A percentile compares a stretch with the other conserved stretches of the same genome.
Conservation (phyloP, 2,113 vertebrate species). For the Cnemophilus loriae region DNA sequence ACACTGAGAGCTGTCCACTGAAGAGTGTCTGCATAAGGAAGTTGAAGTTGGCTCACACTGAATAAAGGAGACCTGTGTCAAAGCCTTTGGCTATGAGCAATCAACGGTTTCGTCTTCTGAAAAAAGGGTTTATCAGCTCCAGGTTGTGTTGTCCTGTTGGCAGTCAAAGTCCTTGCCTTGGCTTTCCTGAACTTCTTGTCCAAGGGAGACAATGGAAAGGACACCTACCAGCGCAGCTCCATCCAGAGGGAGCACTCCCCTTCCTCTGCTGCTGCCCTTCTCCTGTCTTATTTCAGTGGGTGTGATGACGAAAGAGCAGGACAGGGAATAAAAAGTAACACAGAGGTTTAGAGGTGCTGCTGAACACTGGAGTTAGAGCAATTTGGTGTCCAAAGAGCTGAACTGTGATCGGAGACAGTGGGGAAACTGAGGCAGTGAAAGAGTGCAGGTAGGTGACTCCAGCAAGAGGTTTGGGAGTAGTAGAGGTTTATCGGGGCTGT, state of each 20-base stretch:
- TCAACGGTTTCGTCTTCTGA: neutral
- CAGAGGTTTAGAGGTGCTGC: neutral
- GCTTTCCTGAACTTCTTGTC: neutral
- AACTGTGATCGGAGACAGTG: neutral
- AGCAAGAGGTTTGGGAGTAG: neutral
- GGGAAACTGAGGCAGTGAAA: neutral
- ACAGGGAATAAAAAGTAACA: neutral
- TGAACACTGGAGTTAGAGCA: neutral
- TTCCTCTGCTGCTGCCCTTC: neutral
- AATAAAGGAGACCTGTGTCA: neutral
- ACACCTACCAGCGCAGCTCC: neutral
- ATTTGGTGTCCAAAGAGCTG: neutral
- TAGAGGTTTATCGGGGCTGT: accelerated
- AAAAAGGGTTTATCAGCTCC: neutral
- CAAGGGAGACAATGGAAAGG: accelerated
- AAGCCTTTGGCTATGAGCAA: neutral
- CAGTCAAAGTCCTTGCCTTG: neutral
- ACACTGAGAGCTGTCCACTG: neutral
- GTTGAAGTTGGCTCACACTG: neutral
- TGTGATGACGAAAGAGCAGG: neutral
- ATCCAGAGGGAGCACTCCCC: neutral
- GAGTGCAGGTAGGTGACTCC: neutral
- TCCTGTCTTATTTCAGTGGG: neutral
- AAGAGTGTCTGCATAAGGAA: neutral
- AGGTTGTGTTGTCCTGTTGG: neutral